Conservation (phyloP, 2,888 invertebrate species). For the Autographa gamma region DNA sequence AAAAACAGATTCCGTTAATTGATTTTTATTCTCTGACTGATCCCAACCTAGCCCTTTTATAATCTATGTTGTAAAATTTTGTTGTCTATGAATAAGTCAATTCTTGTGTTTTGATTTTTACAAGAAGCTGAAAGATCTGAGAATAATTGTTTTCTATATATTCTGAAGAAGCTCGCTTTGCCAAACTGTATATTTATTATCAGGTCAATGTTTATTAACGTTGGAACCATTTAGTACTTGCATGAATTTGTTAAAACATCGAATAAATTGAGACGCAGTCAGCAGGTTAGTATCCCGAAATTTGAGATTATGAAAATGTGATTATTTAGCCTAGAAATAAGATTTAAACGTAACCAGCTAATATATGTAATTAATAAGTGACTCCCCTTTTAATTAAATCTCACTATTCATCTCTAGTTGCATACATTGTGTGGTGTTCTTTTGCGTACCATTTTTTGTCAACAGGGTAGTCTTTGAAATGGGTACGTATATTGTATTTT, state of each 20-base stretch:
- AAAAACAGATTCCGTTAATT: too few species aligned
- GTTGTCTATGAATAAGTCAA: background rate
- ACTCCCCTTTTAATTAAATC: background rate
- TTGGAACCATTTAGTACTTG: background rate
- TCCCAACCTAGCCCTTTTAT: too few species aligned
- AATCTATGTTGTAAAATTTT: background rate
- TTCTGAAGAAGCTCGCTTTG: background rate
- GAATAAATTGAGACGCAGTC: background rate
- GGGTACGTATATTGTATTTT: too few species aligned
- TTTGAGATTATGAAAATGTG: too few species aligned
- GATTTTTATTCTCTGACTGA: too few species aligned
- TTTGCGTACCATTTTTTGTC: background rate
- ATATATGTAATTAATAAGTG: background rate
- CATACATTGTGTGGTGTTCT: background rate
- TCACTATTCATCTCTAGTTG: background rate
- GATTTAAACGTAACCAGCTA: background rate
- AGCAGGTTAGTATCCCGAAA: background rate
- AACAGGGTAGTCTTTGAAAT: too few species aligned
- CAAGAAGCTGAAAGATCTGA: background rate
- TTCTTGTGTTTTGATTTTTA: constrained; percentile 3
- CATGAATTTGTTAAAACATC: background rate
- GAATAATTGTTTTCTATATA: background rate
- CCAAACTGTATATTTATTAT: background rate
- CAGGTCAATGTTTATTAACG: background rate
- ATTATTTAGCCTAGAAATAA: background rate